phyloP scores from a whole-genome alignment of 1,140 invertebrate species.

The Cydia splendana region DNA sequence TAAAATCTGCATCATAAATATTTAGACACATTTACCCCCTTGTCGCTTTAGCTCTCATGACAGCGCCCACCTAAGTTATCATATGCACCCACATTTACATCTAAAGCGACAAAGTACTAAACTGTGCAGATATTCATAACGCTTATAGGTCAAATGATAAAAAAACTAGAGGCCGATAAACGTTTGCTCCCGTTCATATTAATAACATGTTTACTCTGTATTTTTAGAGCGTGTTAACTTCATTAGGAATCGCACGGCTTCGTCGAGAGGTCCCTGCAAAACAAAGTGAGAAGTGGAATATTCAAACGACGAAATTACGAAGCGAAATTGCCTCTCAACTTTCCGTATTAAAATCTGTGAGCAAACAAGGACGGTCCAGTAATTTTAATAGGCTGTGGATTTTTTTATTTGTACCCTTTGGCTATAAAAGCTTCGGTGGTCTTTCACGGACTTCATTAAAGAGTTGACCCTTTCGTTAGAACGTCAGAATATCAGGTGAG shows the following conservation, averaged over 20 bases:
- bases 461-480: background rate
- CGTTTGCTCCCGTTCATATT: conserved; percentile 40
- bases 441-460: conserved; percentile 7
- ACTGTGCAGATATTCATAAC: conserved; percentile 5
- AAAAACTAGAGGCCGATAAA: conserved; percentile 40
- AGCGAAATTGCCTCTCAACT: conserved; percentile 1
- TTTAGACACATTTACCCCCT: background rate
- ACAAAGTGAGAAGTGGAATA: conserved; percentile 25
- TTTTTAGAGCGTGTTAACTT: conserved; percentile 33
- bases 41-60: background rate
- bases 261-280: background rate
- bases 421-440: conserved; percentile 16
- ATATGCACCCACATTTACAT: background rate
- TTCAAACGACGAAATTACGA: conserved; percentile 1
- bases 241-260: conserved; percentile 2
- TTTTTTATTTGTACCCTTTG: background rate
- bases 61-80: background rate
- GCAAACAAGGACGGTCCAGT: background rate
- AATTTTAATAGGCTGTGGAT: conserved; percentile 1
- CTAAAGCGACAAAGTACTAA: conserved; percentile 6
- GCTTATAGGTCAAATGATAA: conserved; percentile 35
- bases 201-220: conserved; percentile 41
- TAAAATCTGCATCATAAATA: background rate
- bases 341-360: conserved; percentile 24
- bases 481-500: conserved; percentile 1